Percentiles rank a stretch among this genome's conserved stretches.
Conservation (phyloP, 37 sponge, comb jelly and placozoan species). For the Eunapius fragilis region DNA sequence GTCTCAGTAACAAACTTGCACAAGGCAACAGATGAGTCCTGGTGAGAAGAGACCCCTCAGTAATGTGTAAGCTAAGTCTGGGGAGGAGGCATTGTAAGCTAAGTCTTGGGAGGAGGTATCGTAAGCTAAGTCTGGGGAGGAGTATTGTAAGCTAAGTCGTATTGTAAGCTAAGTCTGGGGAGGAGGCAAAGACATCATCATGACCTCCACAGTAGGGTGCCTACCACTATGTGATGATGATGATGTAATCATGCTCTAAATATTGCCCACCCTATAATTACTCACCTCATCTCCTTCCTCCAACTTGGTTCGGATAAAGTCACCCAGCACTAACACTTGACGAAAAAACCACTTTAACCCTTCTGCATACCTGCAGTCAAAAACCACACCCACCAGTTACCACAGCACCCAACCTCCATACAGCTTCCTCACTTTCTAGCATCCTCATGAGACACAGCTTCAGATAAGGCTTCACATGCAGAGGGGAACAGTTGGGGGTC, state of each 20-base stretch:
- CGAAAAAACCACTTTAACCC: slow-evolving; percentile 26
- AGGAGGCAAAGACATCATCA: too few relatives aligned
- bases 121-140: too few relatives aligned
- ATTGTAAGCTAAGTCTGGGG: too few relatives aligned
- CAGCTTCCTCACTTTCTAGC: slow-evolving; percentile 40
- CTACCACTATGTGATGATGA: too few relatives aligned
- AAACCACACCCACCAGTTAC: background rate
- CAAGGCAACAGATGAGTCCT: slow-evolving; percentile 34
- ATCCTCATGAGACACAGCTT: slow-evolving; percentile 55
- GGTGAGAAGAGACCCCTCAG: background rate
- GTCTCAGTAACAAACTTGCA: slow-evolving; percentile 21
- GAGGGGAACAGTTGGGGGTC: slow-evolving; percentile 35
- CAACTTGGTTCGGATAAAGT: slow-evolving; percentile 33
- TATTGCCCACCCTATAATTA: too few relatives aligned
- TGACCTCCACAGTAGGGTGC: too few relatives aligned
- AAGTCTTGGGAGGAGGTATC: too few relatives aligned
- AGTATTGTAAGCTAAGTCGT: too few relatives aligned
- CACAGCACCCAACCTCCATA: background rate
- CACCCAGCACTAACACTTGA: slow-evolving; percentile 4
- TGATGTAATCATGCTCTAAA: too few relatives aligned
- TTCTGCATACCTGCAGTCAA: slow-evolving; percentile 33
- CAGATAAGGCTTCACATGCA: slow-evolving; percentile 49
- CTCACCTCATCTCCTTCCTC: slow-evolving; percentile 38
- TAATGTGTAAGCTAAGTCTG: too few relatives aligned
- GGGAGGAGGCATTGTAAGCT: too few relatives aligned